A percentile compares a stretch with the other conserved stretches of the same genome.
phyloP scores from a whole-genome alignment of 2,113 vertebrate species.

The Cathartes aura region DNA sequence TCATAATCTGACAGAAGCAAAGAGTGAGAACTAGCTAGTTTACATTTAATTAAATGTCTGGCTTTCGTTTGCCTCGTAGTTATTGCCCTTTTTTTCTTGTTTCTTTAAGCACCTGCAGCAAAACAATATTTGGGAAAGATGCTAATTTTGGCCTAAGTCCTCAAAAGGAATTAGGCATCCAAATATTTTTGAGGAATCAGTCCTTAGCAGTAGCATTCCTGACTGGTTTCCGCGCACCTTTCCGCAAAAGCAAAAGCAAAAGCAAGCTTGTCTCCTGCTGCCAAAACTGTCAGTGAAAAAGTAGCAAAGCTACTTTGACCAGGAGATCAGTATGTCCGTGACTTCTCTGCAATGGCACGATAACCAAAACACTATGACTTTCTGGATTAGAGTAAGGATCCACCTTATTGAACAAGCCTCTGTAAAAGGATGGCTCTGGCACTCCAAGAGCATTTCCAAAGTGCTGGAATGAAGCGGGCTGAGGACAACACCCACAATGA shows the following conservation, averaged over 20 bases:
- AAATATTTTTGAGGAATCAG: background rate
- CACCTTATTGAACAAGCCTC: background rate
- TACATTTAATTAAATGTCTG: background rate
- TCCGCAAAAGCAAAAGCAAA: background rate
- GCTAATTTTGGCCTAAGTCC: background rate
- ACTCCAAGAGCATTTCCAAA: background rate
- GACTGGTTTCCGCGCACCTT: background rate
- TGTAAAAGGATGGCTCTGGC: background rate
- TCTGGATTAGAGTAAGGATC: background rate
- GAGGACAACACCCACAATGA: background rate
- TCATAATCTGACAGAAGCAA: background rate
- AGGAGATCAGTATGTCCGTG: background rate
- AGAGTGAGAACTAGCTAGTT: background rate
- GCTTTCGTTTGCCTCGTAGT: background rate
- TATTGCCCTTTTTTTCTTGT: background rate
- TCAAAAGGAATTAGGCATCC: background rate
- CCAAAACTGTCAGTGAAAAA: background rate
- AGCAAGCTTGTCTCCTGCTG: background rate
- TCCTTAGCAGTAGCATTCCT: background rate
- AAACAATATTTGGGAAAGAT: background rate
- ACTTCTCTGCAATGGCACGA: fast-evolving
- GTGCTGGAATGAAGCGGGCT: background rate
- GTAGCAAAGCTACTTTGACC: background rate
- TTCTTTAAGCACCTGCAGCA: background rate
- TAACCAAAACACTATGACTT: background rate